Percentiles rank a stretch among this genome's conserved stretches.
phyloP scores from a whole-genome alignment of 2,888 invertebrate species.

The Troides helena region DNA sequence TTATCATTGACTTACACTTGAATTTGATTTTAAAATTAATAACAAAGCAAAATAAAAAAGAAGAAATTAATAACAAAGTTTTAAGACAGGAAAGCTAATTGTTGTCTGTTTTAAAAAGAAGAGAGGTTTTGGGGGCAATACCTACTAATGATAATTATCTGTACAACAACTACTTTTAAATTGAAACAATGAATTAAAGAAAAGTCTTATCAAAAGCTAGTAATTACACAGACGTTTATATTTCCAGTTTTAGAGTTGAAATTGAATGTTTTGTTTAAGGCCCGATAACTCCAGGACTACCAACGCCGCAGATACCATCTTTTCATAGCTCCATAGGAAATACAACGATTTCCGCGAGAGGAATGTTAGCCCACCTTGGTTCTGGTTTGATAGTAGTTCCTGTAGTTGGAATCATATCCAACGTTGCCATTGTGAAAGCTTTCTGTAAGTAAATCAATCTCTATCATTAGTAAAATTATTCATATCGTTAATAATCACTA shows the following conservation, averaged over 20 bases:
- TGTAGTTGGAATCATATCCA: constrained; percentile 86
- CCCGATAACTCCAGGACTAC: constrained; percentile 82
- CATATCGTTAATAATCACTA: not conserved
- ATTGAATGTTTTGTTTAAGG: constrained; percentile 58
- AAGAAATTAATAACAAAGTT: not conserved
- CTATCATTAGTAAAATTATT: not conserved
- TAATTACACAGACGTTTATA: not conserved
- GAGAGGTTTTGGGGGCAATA: not conserved
- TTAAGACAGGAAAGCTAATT: not conserved
- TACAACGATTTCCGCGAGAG: constrained; percentile 68
- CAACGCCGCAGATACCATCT: constrained; percentile 74
- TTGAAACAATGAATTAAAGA: not conserved
- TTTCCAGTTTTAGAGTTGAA: not conserved
- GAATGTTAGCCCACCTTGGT: constrained; percentile 83
- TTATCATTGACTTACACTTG: no score
- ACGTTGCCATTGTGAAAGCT: constrained; percentile 91
- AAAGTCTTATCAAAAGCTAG: not conserved
- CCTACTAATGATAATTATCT: not conserved
- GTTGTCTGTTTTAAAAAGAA: not conserved
- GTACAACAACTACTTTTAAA: not conserved
- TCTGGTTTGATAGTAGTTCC: constrained; percentile 86
- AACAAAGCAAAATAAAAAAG: no score
- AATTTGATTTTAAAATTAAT: no score
- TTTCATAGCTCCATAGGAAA: constrained; percentile 75
- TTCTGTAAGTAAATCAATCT: constrained; percentile 82